Evolutionary conservation across 2,888 invertebrate species (phyloP), one percentile per base, ranked within the genome.

Genomic region (Harpagoxenus sublaevis): DNA sequence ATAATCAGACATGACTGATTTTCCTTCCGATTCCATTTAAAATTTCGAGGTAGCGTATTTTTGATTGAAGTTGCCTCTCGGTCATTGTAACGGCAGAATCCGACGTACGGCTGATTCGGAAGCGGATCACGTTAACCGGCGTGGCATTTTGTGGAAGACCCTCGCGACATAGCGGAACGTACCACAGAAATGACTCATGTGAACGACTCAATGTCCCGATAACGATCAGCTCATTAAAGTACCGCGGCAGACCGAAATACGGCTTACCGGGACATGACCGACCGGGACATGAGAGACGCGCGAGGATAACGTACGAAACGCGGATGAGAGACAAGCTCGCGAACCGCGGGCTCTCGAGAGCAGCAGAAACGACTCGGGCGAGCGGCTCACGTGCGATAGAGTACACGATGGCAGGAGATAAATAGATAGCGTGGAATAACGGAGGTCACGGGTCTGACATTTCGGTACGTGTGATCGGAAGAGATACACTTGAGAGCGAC

Each of bases 151-250:
- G 63, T 45, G 48, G 48, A 83, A 79, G 83, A 68, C 18, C 42
- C 68, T 68, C 45, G 73, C n/a, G 57, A 23, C 31, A 15, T 10
- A 15, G 63, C 65, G 62, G 53, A 15, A 42, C 74, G 81, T 86
- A 85, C 53, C 73, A 83, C 85, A 88, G 88, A 91, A 93, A 92
- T 94, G 93, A 93, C 90, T 94, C 94, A 94, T 89, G 92, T 84
- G 92, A 90, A 91, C 89, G 90, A 90, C 89, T 90, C 85, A 53
- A 89, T 84, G 87, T 65, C 85, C 63, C 85, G 95, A 95, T 94
- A 94, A 90, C 84, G 90, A 94, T 95, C 95, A 94, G 94, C 94
- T 95, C 94, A 94, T 95, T 95, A 95, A 92, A 92, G 90, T 91
- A 88, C 90, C 88, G 83, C 78, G 73, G 87, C 62, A 45, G 88